Evolutionary conservation across 2,797 vertebrate species (phyloP).

Genomic region (Leptatherina wallacei): DNA sequence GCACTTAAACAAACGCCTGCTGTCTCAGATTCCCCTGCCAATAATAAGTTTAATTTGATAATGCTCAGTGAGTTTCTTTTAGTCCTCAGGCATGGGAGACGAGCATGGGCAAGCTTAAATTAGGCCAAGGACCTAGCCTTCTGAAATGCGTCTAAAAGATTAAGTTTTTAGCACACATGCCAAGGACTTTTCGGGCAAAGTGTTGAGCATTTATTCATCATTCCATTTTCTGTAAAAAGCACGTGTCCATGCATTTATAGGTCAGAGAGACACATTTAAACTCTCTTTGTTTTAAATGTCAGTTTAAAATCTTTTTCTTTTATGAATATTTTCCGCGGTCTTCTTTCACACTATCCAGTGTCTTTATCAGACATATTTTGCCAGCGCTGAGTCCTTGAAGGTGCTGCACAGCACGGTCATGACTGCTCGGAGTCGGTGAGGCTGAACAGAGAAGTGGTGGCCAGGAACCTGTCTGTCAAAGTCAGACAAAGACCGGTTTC

Average conservation of each 20-base stretch:
- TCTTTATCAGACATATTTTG: conserved; percentile 33
- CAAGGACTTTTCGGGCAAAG: conserved; percentile 25
- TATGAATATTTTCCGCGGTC: conserved; percentile 22
- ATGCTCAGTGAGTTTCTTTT: conserved; percentile 31
- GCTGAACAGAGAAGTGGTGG: conserved; percentile 48
- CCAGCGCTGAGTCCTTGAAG: conserved; percentile 28
- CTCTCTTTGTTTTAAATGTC: conserved; percentile 29
- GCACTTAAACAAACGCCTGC: conserved; percentile 38
- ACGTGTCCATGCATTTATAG: conserved; percentile 29
- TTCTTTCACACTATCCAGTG: conserved; percentile 29
- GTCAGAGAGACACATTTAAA: conserved; percentile 25
- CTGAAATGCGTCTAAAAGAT: conserved; percentile 33
- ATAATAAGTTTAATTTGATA: conserved; percentile 54
- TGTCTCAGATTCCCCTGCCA: conserved; percentile 32
- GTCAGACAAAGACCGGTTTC: conserved; percentile 72
- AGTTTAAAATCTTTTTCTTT: conserved; percentile 30
- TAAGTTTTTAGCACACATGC: conserved; percentile 29
- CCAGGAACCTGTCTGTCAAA: conserved; percentile 72
- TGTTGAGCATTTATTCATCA: conserved; percentile 35
- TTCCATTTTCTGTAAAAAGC: conserved; percentile 25
- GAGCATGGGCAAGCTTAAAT: conserved; percentile 36
- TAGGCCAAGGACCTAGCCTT: conserved; percentile 43
- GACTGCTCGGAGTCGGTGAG: conserved; percentile 39
- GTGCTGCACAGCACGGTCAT: conserved; percentile 22
- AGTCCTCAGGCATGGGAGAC: conserved; percentile 31